phyloP scores from a whole-genome alignment of 2,797 vertebrate species.

The Lagocephalus sceleratus region DNA sequence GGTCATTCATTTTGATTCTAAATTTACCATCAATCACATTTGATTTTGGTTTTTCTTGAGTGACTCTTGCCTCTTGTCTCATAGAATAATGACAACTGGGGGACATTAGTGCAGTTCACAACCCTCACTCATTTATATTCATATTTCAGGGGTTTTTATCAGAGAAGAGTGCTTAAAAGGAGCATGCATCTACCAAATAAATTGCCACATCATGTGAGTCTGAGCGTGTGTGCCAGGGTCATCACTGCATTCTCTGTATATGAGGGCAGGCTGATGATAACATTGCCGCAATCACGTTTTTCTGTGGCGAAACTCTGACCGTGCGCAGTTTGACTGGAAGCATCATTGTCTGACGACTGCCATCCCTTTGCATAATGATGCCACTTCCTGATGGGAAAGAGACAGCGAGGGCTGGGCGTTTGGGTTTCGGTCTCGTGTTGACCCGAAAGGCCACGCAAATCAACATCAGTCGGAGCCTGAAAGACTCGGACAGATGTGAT shows the following conservation, averaged over 20 bases:
- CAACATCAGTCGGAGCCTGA: slow-evolving; percentile 29
- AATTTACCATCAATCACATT: too few relatives aligned
- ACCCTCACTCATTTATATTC: too few relatives aligned
- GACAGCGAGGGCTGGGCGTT: not conserved
- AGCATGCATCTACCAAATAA: too few relatives aligned
- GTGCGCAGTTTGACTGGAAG: slow-evolving; percentile 12
- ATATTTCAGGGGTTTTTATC: too few relatives aligned
- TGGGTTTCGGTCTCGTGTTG: slow-evolving; percentile 25
- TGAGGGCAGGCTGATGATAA: too few relatives aligned
- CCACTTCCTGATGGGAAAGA: slow-evolving; percentile 14
- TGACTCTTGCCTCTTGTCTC: slow-evolving; percentile 12
- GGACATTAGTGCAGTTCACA: slow-evolving; percentile 20
- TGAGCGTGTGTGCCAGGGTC: slow-evolving; percentile 23
- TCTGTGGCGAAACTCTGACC: slow-evolving; percentile 24
- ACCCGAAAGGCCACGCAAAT: slow-evolving; percentile 56
- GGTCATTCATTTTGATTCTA: too few relatives aligned
- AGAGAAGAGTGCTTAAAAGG: too few relatives aligned
- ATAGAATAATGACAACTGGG: slow-evolving; percentile 25
- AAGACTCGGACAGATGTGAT: slow-evolving; percentile 44
- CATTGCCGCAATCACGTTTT: slow-evolving; percentile 12
- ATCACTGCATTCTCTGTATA: slow-evolving; percentile 6
- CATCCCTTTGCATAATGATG: slow-evolving; percentile 24
- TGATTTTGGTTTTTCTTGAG: too few relatives aligned
- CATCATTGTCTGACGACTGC: slow-evolving; percentile 20
- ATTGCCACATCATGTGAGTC: too few relatives aligned